Evolutionary conservation across 2,113 vertebrate genomes (phyloP), one percentile per base, ranked within the genome.

Genomic region (Sebastes schlegelii): DNA sequence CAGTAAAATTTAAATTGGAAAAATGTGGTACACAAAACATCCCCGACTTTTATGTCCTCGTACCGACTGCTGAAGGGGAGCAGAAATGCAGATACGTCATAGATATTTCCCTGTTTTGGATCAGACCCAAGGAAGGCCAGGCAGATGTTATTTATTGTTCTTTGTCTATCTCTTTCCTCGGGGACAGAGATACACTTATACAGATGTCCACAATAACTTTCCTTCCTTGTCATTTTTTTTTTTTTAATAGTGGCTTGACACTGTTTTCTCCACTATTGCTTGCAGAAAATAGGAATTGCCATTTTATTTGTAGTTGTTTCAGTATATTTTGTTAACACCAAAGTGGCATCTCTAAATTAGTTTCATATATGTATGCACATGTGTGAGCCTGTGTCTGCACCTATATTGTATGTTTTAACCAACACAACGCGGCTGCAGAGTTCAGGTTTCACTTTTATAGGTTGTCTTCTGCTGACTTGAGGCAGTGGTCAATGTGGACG

Each of bases 131-230:
- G 73, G 77, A 91, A 91, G 87, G 88, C 86, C 89, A 87, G 86
- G 91, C 94, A 94, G 94, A 93, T 94, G 94, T 93, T 93, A 91
- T 93, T 92, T 92, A 93, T 93, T 94, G 90, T 92, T 93, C 91
- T 94, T 93, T 94, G 91, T 93, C 92, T 83, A 55, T 87, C 60
- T 89, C 78, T 83, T 81, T 89, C 93, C 90, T 89, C 65, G 1
- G 89, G 91, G 89, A 93, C 74, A 62, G 73, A 71, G 77, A 82
- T 79, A 66, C 87, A 89, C 91, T 92, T 86, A 91, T 88, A 90
- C 93, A 94, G 91, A 94, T 93, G 92, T 94, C 91, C 88, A 88
- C 82, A 88, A 85, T 89, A 92, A 93, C 74, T 88, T 89, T 82
- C 57, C 82, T 80, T 57, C 51, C 16, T 34, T 82, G 84, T 87